Evolutionary conservation across 2,888 invertebrate species (phyloP).

Genomic region (Pristionchus maxplancki): DNA sequence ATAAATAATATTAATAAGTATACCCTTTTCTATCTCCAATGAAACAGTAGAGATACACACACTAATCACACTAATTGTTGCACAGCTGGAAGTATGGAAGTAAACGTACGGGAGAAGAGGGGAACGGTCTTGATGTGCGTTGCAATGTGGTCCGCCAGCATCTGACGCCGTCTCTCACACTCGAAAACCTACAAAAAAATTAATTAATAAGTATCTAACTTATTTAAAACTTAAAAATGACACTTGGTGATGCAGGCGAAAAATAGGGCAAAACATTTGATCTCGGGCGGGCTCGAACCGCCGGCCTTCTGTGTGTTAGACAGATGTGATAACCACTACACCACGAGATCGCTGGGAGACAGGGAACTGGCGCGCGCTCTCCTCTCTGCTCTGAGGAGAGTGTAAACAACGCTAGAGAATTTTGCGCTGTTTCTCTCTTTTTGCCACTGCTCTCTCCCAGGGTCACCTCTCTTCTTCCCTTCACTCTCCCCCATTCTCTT

Average conservation of each 20-base stretch:
- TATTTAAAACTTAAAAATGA: neutral
- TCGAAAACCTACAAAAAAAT: conserved; percentile 85
- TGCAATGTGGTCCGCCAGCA: conserved; percentile 90
- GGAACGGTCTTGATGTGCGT: conserved; percentile 89
- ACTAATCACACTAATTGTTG: too few relatives aligned
- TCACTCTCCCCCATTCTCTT: neutral
- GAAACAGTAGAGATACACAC: too few relatives aligned
- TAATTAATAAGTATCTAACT: neutral
- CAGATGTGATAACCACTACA: conserved; percentile 76
- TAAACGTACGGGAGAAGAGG: conserved; percentile 80
- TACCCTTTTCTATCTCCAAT: too few relatives aligned
- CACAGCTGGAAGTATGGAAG: conserved; percentile 32
- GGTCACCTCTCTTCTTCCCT: neutral
- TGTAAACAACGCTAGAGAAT: neutral
- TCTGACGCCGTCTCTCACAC: conserved; percentile 89
- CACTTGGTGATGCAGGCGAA: neutral
- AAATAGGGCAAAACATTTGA: conserved; percentile 54
- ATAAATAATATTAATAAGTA: conserved; percentile 7
- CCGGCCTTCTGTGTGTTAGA: conserved; percentile 76
- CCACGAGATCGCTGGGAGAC: conserved; percentile 64
- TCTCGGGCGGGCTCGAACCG: conserved; percentile 76
- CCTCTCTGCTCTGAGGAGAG: neutral
- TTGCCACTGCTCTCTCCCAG: conserved; percentile 1
- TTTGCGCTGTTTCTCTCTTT: neutral
- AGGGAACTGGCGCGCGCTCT: conserved; percentile 8